Conservation (phyloP, 2,113 vertebrate genomes). For the Scopus umbretta region DNA sequence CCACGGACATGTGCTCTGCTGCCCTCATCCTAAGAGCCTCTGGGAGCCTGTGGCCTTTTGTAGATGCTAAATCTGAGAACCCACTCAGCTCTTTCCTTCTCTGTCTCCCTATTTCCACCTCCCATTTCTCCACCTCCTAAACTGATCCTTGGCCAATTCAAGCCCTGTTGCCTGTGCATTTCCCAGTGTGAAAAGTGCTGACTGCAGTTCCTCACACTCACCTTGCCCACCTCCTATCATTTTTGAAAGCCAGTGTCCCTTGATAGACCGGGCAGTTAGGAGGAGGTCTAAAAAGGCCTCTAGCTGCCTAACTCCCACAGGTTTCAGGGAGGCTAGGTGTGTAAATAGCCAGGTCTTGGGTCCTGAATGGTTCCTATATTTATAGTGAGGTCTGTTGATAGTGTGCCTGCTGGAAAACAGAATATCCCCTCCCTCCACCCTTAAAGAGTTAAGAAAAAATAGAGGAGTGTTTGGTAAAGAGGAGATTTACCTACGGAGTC, state of each 20-base stretch:
- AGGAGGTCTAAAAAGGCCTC: background rate
- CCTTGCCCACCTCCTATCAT: background rate
- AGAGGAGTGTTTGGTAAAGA: background rate
- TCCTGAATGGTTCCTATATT: background rate
- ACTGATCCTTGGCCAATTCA: background rate
- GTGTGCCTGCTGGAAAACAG: background rate
- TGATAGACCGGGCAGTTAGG: background rate
- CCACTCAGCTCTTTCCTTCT: background rate
- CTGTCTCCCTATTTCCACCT: background rate
- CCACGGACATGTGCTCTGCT: background rate
- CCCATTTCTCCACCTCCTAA: background rate
- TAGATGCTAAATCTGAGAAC: background rate
- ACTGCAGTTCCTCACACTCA: background rate
- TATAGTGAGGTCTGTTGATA: background rate
- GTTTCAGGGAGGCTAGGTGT: background rate
- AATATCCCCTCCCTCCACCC: background rate
- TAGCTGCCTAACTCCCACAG: background rate
- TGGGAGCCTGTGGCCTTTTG: background rate
- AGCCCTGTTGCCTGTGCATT: background rate
- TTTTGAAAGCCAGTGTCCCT: background rate
- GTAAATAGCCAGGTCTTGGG: background rate
- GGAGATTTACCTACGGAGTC: constrained; percentile 90
- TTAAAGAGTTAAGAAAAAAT: background rate
- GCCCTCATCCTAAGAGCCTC: background rate
- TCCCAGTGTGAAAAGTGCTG: background rate